phyloP scores from a whole-genome alignment of 2,888 invertebrate genomes.

The Pomacea canaliculata region DNA sequence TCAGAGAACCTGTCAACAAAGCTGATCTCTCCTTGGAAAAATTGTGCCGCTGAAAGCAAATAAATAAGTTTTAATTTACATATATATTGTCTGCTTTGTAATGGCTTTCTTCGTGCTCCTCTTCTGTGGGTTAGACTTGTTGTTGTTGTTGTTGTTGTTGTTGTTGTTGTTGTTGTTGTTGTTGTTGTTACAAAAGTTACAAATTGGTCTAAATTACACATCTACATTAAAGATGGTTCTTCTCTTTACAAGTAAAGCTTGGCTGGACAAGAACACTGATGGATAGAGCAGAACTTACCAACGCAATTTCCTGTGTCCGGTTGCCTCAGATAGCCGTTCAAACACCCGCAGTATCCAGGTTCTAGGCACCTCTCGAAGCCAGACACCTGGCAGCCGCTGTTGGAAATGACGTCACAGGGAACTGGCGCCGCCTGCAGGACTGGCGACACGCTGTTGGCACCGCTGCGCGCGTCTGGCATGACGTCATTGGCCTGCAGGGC shows the following conservation, averaged over 20 bases:
- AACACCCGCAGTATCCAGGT: conserved; percentile 32
- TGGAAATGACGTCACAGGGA: conserved; percentile 31
- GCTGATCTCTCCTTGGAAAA: conserved; percentile 30
- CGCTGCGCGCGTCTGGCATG: background rate
- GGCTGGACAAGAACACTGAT: too few relatives aligned
- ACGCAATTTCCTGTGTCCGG: conserved; percentile 24
- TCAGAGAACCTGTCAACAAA: conserved; percentile 23
- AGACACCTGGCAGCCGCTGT: conserved; percentile 37
- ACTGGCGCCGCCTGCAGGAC: background rate
- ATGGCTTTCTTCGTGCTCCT: too few relatives aligned
- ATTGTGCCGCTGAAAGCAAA: conserved; percentile 32
- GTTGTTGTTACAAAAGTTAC: background rate
- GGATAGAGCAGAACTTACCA: conserved; percentile 17
- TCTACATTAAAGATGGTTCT: too few relatives aligned
- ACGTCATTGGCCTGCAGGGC: background rate
- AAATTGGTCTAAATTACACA: too few relatives aligned
- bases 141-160: too few relatives aligned
- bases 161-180: too few relatives aligned
- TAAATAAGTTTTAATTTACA: background rate
- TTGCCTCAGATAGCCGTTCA: conserved; percentile 32
- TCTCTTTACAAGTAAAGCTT: too few relatives aligned
- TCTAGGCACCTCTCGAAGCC: conserved; percentile 35
- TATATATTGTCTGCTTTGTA: too few relatives aligned
- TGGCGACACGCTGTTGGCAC: background rate
- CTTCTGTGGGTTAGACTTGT: too few relatives aligned